Evolutionary conservation across 2,113 vertebrate genomes (phyloP), one percentile per base, ranked within the genome.

Genomic region (Lipophrys pholis): DNA sequence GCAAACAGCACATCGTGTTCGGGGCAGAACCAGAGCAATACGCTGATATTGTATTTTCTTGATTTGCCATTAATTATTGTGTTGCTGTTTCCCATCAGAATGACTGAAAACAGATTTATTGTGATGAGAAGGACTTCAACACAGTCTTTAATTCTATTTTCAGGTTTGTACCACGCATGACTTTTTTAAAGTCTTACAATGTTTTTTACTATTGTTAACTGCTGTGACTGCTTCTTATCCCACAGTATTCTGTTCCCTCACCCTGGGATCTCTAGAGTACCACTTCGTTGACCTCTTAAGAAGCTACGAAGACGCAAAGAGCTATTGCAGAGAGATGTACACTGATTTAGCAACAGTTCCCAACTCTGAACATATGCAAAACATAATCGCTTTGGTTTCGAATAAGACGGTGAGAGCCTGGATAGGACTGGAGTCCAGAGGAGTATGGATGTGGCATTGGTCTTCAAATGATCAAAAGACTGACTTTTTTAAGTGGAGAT

Each of bases 401-500:
- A 42, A 5, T 38, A 11, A 3, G 7, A 5, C 15, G 7, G 0
- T 0, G 5, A 77, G 43, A 40, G 69, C 83, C 21, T 94, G 90
- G 88, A 91, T 93, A 74, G 91, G 92, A 58, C 87, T 94, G 63
- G 75, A 89, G 85, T 30, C 15, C 17, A 75, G 73, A 69, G 16
- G 55, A 5, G 58, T 36, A 2, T 38, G 41, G 57, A 75, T 1
- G 36, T 94, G 91, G 92, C 81, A 89, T 43, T 93, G 91, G 90
- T 81, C 90, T 8, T 9, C 38, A 56, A 50, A 80, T 43, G 56
- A 74, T 62, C 54, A 76, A n/a, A n/a, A 43, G n/a, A 11, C 79
- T 6, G 42, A 54, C 55, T 93, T 77, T 82, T 61, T 64, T 0
- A 91, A 91, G 65, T 93, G 89, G 91, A 78, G 11, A 11, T 1